These are phyloP conservation scores for Colinus virginianus DNA, from an alignment of 2,113 vertebrate species.

Conservation along the genomic window DNA sequence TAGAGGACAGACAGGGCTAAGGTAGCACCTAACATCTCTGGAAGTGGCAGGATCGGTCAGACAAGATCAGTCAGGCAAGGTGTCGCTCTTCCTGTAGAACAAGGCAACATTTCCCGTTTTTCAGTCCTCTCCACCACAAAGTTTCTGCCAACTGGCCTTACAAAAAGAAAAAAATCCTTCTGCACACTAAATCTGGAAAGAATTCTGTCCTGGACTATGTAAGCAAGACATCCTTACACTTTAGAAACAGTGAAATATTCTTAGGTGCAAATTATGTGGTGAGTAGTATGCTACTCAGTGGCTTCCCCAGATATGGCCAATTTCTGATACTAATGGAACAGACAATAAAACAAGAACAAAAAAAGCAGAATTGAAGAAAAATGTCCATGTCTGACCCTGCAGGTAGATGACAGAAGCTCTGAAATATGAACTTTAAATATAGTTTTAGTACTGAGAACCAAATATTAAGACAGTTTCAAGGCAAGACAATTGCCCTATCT, in stretches of 20 bases:
- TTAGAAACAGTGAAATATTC: not conserved
- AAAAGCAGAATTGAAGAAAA: not conserved
- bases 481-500: not conserved
- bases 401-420: not conserved
- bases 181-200: not conserved
- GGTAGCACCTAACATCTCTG: not conserved
- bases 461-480: not conserved
- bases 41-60: accelerated
- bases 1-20: not conserved
- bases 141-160: not conserved
- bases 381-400: not conserved
- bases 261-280: not conserved
- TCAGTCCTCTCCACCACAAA: not conserved
- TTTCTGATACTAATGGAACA: not conserved
- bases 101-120: not conserved
- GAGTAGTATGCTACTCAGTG: not conserved
- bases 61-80: not conserved
- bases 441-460: not conserved
- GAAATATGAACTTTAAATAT: not conserved
- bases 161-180: not conserved
- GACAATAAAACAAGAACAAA: not conserved
- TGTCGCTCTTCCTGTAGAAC: not conserved
- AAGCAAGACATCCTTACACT: not conserved
- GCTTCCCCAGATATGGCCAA: not conserved
- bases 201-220: not conserved